These are phyloP conservation scores for Eristalis arbustorum DNA, from an alignment of 2,888 invertebrate species.

Conservation along the genomic window DNA sequence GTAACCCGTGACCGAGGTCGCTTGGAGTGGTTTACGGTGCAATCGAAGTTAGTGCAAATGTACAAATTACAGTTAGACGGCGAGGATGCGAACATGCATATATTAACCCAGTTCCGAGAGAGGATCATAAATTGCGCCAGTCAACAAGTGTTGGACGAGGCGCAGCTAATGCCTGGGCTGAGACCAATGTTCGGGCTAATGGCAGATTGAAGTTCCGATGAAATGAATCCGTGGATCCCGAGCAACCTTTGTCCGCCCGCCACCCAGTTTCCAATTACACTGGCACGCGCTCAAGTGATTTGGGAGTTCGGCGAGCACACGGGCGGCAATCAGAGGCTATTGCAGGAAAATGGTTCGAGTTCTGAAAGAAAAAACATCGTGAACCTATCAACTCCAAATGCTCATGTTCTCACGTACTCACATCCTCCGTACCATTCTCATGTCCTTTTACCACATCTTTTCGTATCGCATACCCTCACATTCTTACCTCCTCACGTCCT, in stretches of 20 bases:
- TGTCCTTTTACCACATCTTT: too few species aligned
- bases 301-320: background rate
- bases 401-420: too few species aligned
- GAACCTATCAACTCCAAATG: too few species aligned
- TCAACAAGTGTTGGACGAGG: background rate
- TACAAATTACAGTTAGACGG: slow-evolving; percentile 14
- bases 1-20: background rate
- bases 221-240: slow-evolving; percentile 1
- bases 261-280: slow-evolving; percentile 46
- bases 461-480: too few species aligned
- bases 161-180: background rate
- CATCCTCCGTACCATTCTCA: too few species aligned
- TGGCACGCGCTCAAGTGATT: slow-evolving; percentile 36
- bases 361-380: too few species aligned
- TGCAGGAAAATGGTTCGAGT: background rate
- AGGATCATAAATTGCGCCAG: slow-evolving; percentile 32
- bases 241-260: slow-evolving; percentile 2
- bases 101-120: slow-evolving; percentile 24
- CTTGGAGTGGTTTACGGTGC: background rate
- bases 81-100: background rate
- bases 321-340: background rate
- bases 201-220: slow-evolving; percentile 30
- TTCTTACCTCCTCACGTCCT: too few species aligned
- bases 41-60: background rate
- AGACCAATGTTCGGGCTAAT: slow-evolving; percentile 37